phyloP scores from a whole-genome alignment of 1,140 invertebrate genomes.

The Pogonomyrmex californicus region DNA sequence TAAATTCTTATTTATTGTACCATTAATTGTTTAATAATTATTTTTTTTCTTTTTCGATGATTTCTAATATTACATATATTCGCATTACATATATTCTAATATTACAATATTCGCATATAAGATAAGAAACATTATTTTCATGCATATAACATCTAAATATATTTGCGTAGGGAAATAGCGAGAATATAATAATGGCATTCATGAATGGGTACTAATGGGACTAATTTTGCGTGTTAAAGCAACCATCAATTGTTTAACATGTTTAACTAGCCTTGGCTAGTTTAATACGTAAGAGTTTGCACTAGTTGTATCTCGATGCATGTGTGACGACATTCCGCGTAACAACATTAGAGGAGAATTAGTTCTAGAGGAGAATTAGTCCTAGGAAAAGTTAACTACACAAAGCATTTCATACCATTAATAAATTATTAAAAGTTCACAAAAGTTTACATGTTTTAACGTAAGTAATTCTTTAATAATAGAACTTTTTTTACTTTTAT shows the following conservation, averaged over 20 bases:
- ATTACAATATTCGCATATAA: neutral
- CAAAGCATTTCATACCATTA: neutral
- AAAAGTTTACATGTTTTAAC: constrained; percentile 14
- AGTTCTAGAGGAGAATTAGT: neutral
- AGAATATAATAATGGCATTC: neutral
- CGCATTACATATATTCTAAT: too few relatives aligned
- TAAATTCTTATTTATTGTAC: neutral
- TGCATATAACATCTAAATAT: neutral
- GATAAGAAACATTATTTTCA: neutral
- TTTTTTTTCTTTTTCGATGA: neutral
- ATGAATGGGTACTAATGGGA: neutral
- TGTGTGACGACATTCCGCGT: neutral
- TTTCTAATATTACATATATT: neutral
- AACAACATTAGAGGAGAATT: neutral
- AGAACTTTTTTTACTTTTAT: neutral
- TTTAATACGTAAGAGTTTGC: neutral
- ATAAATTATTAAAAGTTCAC: constrained; percentile 14
- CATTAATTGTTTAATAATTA: neutral
- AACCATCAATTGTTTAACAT: constrained; percentile 20
- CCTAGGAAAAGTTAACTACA: constrained; percentile 14
- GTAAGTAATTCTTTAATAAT: neutral
- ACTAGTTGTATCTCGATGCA: neutral
- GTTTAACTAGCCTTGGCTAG: neutral
- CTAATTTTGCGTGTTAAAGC: neutral
- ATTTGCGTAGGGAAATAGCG: neutral